Percentiles rank a stretch among this genome's conserved stretches.
These are phyloP conservation scores for Schizopygopsis pylzovi DNA, from an alignment of 2,797 vertebrate genomes.

Conservation along the genomic window DNA sequence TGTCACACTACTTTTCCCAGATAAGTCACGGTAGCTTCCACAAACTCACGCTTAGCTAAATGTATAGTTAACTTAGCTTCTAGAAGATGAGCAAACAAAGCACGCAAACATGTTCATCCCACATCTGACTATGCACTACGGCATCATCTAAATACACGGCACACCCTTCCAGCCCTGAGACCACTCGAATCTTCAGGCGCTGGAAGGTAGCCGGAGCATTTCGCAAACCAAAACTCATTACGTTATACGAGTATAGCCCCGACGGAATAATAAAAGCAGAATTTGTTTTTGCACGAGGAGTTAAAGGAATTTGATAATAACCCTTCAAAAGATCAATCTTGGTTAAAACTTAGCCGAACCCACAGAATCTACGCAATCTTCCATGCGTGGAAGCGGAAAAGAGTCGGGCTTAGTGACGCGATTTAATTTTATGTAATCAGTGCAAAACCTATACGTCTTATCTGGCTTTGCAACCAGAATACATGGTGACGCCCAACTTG, in stretches of 20 bases:
- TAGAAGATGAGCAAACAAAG: neutral
- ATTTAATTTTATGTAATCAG: constrained; percentile 11
- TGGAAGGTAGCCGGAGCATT: neutral
- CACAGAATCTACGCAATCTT: neutral
- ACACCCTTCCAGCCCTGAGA: neutral
- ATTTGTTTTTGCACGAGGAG: neutral
- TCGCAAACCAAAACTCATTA: neutral
- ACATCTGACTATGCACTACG: neutral
- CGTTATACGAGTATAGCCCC: neutral
- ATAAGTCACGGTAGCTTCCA: no score
- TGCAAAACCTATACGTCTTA: neutral
- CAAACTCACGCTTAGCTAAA: neutral
- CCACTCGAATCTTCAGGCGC: neutral
- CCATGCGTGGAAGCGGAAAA: neutral
- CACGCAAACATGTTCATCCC: neutral
- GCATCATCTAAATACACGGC: neutral
- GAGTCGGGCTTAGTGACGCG: neutral
- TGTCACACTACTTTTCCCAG: neutral
- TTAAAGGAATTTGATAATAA: constrained; percentile 5
- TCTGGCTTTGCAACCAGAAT: neutral
- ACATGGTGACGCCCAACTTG: neutral
- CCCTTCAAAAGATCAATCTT: neutral
- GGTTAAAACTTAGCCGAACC: neutral
- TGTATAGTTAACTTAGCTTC: neutral
- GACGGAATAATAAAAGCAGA: neutral